These are phyloP conservation scores for Gyps fulvus DNA, from an alignment of 2,113 vertebrate species.

Conservation along the genomic window DNA sequence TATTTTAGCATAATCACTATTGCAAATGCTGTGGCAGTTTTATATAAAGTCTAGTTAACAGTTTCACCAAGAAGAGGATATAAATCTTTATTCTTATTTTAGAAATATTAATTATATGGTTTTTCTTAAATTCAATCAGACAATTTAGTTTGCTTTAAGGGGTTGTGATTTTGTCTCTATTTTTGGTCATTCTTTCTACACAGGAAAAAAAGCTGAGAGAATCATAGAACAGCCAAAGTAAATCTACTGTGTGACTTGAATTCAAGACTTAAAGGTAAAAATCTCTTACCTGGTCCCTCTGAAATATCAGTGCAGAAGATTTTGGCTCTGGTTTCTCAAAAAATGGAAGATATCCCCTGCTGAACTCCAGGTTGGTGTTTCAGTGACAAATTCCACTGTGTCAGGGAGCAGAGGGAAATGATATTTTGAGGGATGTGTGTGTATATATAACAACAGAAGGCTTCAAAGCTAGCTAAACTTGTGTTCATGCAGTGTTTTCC, in stretches of 20 bases:
- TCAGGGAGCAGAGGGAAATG: not conserved
- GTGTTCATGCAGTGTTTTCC: not conserved
- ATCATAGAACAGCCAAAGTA: not conserved
- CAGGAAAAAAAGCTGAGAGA: not conserved
- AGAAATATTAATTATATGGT: not conserved
- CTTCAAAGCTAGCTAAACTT: not conserved
- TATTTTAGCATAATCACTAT: not conserved
- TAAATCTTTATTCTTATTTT: not conserved
- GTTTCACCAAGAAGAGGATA: not conserved
- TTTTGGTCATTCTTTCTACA: not conserved
- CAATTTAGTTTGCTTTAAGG: not conserved
- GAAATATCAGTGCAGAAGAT: not conserved
- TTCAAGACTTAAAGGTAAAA: not conserved
- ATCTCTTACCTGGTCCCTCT: not conserved
- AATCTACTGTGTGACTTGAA: not conserved
- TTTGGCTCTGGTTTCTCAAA: not conserved
- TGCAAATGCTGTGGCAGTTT: not conserved
- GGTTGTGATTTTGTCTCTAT: not conserved
- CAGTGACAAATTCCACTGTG: not conserved
- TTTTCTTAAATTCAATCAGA: not conserved
- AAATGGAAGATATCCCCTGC: not conserved
- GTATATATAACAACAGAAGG: not conserved
- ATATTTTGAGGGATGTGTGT: not conserved
- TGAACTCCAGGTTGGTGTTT: not conserved
- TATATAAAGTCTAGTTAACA: not conserved